Conservation (phyloP, 1,140 invertebrate species). For the Caenorhabditis remanei region DNA sequence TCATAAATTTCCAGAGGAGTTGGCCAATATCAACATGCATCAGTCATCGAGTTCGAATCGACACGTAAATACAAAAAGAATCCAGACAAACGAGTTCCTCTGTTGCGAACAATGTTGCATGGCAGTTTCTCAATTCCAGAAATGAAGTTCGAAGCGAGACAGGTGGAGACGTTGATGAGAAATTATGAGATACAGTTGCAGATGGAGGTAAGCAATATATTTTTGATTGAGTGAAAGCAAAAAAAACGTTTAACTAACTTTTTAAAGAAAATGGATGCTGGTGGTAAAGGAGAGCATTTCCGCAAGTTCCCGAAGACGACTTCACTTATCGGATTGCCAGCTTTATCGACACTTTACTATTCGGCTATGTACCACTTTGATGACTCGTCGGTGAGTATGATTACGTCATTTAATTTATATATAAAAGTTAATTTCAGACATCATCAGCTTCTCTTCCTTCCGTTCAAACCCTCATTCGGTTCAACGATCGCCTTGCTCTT, state of each 20-base stretch:
- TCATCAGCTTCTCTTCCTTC: slow-evolving; percentile 19
- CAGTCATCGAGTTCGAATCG: slow-evolving; percentile 25
- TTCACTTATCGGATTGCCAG: slow-evolving; percentile 29
- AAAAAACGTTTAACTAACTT: neutral
- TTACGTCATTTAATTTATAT: neutral
- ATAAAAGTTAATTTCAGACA: neutral
- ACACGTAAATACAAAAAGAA: slow-evolving; percentile 39
- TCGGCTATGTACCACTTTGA: slow-evolving; percentile 59
- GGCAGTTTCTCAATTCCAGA: slow-evolving; percentile 44
- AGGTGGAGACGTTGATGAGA: slow-evolving; percentile 26
- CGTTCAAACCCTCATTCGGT: slow-evolving; percentile 23
- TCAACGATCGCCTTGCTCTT: slow-evolving; percentile 27
- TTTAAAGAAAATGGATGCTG: slow-evolving; percentile 56
- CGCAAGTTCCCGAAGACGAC: slow-evolving; percentile 30
- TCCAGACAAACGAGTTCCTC: slow-evolving; percentile 29
- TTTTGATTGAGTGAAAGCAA: neutral
- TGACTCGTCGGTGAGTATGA: neutral
- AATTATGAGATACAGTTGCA: slow-evolving; percentile 44
- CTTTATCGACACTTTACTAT: slow-evolving; percentile 61
- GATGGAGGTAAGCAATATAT: neutral
- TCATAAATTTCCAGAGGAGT: neutral
- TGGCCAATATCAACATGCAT: slow-evolving; percentile 42
- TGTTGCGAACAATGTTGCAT: slow-evolving; percentile 23
- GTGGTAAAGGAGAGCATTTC: slow-evolving; percentile 2
- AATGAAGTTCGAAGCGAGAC: slow-evolving; percentile 43